phyloP scores from a whole-genome alignment of 2,888 invertebrate genomes.

The Dromius quadrimaculatus region DNA sequence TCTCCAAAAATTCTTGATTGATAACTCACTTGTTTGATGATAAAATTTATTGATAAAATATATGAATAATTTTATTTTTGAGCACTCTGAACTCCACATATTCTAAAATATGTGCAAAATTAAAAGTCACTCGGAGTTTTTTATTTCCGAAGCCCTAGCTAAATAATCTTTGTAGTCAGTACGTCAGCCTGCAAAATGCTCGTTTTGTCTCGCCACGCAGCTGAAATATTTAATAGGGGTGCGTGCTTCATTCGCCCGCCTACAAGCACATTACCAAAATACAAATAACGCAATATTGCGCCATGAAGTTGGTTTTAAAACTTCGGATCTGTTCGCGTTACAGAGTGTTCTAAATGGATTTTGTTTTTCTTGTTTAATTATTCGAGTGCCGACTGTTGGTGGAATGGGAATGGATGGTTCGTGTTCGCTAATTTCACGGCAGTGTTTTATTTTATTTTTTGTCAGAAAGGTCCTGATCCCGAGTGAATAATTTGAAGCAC shows the following conservation, averaged over 20 bases:
- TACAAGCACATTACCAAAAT: background rate
- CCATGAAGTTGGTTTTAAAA: background rate
- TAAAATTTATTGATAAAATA: too few species aligned
- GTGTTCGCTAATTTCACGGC: constrained; percentile 1
- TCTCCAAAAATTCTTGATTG: too few species aligned
- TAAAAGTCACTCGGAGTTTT: too few species aligned
- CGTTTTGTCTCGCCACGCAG: background rate
- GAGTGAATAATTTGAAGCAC: constrained; percentile 4
- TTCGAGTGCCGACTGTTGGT: constrained; percentile 16
- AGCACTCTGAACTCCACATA: too few species aligned
- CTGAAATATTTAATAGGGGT: constrained; percentile 28
- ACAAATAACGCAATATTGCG: constrained; percentile 9
- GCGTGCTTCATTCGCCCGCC: constrained; percentile 17
- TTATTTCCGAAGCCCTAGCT: too few species aligned
- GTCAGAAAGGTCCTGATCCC: background rate
- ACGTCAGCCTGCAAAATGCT: constrained; percentile 10
- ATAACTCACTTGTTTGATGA: too few species aligned
- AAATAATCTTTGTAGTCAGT: constrained; percentile 17
- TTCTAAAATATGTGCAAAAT: too few species aligned
- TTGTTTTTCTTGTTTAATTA: constrained; percentile 34
- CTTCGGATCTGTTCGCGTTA: background rate
- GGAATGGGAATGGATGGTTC: constrained; percentile 17
- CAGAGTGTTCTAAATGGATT: background rate
- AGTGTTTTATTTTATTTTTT: constrained; percentile 20
- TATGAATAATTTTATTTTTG: too few species aligned